Conservation (phyloP, 2,888 invertebrate species). For the Epirrhoe alternata region DNA sequence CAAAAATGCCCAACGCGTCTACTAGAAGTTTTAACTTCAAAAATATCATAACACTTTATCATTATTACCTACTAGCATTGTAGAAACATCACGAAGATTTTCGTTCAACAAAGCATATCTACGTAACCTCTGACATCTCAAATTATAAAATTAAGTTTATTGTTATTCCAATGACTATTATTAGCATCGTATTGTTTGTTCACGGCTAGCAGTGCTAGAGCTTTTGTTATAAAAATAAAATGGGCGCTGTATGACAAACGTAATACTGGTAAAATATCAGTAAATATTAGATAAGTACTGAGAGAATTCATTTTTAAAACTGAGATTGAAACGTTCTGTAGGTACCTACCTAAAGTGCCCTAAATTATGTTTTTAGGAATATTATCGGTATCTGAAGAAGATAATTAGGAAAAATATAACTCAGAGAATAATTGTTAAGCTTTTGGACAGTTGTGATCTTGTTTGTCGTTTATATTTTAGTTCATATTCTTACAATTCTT, state of each 20-base stretch:
- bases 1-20: not conserved
- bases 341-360: too few relatives aligned
- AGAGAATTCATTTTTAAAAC: too few relatives aligned
- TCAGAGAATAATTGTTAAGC: too few relatives aligned
- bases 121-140: slow-evolving; percentile 30
- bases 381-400: too few relatives aligned
- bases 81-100: slow-evolving; percentile 11
- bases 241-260: not conserved
- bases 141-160: slow-evolving; percentile 37
- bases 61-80: not conserved
- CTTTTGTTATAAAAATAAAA: not conserved
- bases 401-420: too few relatives aligned
- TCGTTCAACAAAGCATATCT: slow-evolving; percentile 24
- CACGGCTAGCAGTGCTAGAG: slow-evolving; percentile 13
- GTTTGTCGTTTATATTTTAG: too few relatives aligned
- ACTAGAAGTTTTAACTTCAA: not conserved
- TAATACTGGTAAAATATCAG: not conserved
- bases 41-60: not conserved
- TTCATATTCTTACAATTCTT: too few relatives aligned
- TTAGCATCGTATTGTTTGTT: slow-evolving; percentile 33
- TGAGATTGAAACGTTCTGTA: too few relatives aligned
- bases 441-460: too few relatives aligned
- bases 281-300: too few relatives aligned
- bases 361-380: too few relatives aligned
- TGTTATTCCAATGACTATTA: slow-evolving; percentile 39